Conservation (phyloP, 2,888 invertebrate species). For the Ectemnius continuus region DNA sequence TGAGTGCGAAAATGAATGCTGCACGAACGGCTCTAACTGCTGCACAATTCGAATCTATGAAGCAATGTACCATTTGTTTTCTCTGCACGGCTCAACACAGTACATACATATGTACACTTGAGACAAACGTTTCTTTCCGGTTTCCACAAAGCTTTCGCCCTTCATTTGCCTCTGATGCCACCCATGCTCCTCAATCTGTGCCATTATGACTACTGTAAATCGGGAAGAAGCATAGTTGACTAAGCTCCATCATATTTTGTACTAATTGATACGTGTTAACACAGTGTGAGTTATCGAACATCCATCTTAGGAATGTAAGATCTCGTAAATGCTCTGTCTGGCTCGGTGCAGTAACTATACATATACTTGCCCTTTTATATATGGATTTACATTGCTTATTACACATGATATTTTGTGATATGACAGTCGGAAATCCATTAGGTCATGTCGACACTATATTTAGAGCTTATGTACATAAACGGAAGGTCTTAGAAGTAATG, state of each 20-base stretch:
- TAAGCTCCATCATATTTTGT: not conserved
- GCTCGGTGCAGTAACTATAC: not conserved
- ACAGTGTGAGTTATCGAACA: too few relatives aligned
- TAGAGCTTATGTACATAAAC: not conserved
- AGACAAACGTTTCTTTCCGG: slow-evolving; percentile 27
- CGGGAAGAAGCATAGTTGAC: not conserved
- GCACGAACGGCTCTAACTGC: slow-evolving; percentile 40
- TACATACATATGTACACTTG: slow-evolving; percentile 26
- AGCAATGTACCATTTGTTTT: slow-evolving; percentile 39
- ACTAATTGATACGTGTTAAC: slow-evolving; percentile 19
- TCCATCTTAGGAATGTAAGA: not conserved
- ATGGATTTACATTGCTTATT: not conserved
- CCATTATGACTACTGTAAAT: slow-evolving; percentile 35
- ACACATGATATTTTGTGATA: not conserved
- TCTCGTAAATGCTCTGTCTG: not conserved
- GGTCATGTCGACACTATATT: too few relatives aligned
- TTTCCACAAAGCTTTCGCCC: slow-evolving; percentile 15
- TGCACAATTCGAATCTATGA: slow-evolving; percentile 50
- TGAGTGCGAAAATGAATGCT: slow-evolving; percentile 55
- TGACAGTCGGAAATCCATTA: too few relatives aligned
- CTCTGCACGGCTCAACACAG: slow-evolving; percentile 33
- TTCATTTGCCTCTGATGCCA: slow-evolving; percentile 20
- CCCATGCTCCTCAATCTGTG: slow-evolving; percentile 27
- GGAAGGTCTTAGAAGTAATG: not conserved
- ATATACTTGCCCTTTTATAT: not conserved